Evolutionary conservation across 2,888 invertebrate genomes (phyloP), one percentile per base, ranked within the genome.

Genomic region (Buathra laborator): DNA sequence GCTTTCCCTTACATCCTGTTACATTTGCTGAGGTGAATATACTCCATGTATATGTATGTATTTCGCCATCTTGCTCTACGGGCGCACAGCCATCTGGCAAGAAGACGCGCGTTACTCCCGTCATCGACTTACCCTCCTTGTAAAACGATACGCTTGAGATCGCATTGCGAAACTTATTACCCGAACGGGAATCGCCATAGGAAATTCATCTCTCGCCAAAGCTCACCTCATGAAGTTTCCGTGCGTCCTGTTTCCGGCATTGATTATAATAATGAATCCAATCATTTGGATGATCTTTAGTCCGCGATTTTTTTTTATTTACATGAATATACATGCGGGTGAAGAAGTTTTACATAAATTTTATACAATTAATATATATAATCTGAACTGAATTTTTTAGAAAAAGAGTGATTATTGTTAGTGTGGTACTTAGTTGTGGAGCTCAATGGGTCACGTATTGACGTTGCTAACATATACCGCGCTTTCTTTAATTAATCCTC

Each of bases 71-170:
- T 29, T 16, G 43, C 37, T 74, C n/a, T 43, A 32, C 19, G 66
- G 44, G 67, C 48, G 67, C 12, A 32, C 62, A 53, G 79, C 71
- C 74, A 62, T 81, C 59, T 77, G 72, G 32, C 64, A 81, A 83
- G 71, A 74, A 84, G 77, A 86, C 83, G 83, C 87, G 81, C 83
- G 85, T 87, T 86, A 88, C 84, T 83, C 68, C 64, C 85, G 79
- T 75, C 85, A 68, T 83, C 87, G 86, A 88, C 87, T 88, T 89
- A 74, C 72, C 84, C 87, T 77, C 74, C 79, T 86, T 88, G 92
- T 90, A 91, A 92, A 91, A 90, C 86, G 91, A 92, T 92, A 92
- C 90, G 89, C 90, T 91, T 90, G 92, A 92, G 90, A 91, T 91
- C 89, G 77, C 86, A 89, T 79, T 46, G 79, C 70, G 43, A 59